Evolutionary conservation across 2,797 vertebrate genomes (phyloP).

Genomic region (Lindbergichthys nudifrons): DNA sequence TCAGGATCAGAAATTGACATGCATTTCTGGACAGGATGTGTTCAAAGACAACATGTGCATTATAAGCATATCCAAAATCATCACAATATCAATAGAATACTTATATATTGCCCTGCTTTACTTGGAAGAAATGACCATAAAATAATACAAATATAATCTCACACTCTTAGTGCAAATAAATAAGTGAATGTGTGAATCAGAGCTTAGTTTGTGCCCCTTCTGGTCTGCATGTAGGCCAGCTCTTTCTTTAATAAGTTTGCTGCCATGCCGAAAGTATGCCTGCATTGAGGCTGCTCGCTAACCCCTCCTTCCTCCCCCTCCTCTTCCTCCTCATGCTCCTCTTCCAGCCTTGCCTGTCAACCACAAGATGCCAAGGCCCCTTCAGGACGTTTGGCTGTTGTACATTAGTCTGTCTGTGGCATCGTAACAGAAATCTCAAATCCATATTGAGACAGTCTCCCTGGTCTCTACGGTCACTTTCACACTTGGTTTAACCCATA

Average conservation of each 20-base stretch:
- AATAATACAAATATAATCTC: neutral
- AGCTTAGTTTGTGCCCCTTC: constrained; percentile 16
- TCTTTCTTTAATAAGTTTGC: constrained; percentile 37
- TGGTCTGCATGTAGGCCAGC: constrained; percentile 68
- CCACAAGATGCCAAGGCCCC: constrained; percentile 31
- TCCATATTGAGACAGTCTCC: neutral
- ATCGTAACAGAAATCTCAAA: neutral
- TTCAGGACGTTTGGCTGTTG: constrained; percentile 50
- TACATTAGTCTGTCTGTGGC: constrained; percentile 5
- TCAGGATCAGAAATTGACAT: too few relatives aligned
- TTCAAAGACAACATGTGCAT: too few relatives aligned
- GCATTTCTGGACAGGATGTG: too few relatives aligned
- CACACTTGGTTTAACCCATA: constrained; percentile 3
- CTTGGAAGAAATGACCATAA: neutral
- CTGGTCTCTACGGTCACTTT: neutral
- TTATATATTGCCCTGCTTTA: too few relatives aligned
- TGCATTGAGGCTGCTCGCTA: constrained; percentile 57
- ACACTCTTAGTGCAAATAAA: constrained; percentile 18
- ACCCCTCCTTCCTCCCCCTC: constrained; percentile 14
- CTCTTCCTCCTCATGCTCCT: constrained; percentile 38
- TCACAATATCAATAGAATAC: too few relatives aligned
- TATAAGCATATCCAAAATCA: too few relatives aligned
- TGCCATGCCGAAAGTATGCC: constrained; percentile 55
- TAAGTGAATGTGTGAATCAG: constrained; percentile 37
- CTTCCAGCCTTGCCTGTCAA: constrained; percentile 65